Percentiles rank a stretch among this genome's conserved stretches.
phyloP scores from a whole-genome alignment of 2,888 invertebrate genomes.

The Heliconius charithonia region DNA sequence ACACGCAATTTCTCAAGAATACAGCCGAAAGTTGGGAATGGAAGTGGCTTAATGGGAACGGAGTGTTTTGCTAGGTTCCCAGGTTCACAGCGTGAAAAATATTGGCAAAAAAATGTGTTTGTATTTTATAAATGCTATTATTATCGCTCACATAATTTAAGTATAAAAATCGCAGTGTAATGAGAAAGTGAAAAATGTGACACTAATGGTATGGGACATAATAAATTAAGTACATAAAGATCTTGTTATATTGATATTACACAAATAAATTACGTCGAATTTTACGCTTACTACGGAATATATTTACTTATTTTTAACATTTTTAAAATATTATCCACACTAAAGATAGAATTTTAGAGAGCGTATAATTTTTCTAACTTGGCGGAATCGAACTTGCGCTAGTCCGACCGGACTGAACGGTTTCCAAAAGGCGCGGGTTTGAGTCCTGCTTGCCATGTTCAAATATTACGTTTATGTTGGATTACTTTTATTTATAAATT shows the following conservation, averaged over 20 bases:
- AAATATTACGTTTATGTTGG: too few species aligned
- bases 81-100: too few species aligned
- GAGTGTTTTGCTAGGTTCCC: too few species aligned
- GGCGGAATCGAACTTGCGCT: too few species aligned
- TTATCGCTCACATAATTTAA: background rate
- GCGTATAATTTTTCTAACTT: too few species aligned
- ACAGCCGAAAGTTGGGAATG: too few species aligned
- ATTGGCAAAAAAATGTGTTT: background rate
- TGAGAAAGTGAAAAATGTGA: conserved; percentile 1
- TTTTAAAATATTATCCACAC: background rate
- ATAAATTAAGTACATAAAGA: conserved; percentile 11
- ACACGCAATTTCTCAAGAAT: too few species aligned
- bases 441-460: too few species aligned
- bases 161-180: background rate
- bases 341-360: background rate
- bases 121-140: background rate
- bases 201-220: conserved; percentile 1
- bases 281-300: background rate
- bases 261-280: background rate
- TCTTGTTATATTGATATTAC: background rate
- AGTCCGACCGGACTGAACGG: too few species aligned
- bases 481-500: too few species aligned
- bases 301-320: background rate
- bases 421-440: too few species aligned
- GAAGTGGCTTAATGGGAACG: too few species aligned